Base-by-base conservation (phyloP, 2,888 invertebrate genomes). In the Sminthurides aquaticus region DNA sequence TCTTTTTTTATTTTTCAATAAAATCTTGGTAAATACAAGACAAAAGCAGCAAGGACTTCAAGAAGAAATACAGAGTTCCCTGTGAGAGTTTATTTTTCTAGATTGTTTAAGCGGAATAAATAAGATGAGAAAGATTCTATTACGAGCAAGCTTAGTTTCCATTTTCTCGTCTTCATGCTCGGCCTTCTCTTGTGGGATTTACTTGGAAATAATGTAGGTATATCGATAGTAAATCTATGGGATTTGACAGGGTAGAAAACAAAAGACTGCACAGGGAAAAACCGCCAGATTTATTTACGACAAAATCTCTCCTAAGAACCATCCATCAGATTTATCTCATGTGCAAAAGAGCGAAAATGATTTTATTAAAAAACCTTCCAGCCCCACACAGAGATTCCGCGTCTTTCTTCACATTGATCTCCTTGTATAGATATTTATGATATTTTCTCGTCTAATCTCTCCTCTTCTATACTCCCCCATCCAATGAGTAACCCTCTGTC, bases 331-430 rank as follows among this genome's bases (percentile, higher is more conserved):
- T 43, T 61, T 61, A 61, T 61, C 55, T 55, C 55, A 55, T 55
- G 55, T 52, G 61, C 54, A 61, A 55, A 61, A 55, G 34, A 52
- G 52, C 49, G 49, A 25, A 54, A 59, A 57, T 24, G 29, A 28
- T 64, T 64, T 64, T 34, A 57, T 68, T 72, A 59, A 75, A 74
- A 22, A 75, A 70, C 2, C 71, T 63, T 20, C 69, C 56, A 25
- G 73, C 74, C 54, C 15, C 43, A n/a, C n/a, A n/a, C n/a, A n/a
- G n/a, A n/a, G n/a, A n/a, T n/a, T n/a, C n/a, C n/a, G n/a, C n/a
- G n/a, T n/a, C n/a, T n/a, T n/a, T n/a, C n/a, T n/a, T n/a, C n/a
- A n/a, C n/a, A n/a, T n/a, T n/a, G n/a, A n/a, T n/a, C n/a, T n/a
- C n/a, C n/a, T n/a, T n/a, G n/a, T n/a, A n/a, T n/a, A n/a, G n/a